Conservation (phyloP, 1,140 invertebrate genomes). For the Batillaria attramentaria region DNA sequence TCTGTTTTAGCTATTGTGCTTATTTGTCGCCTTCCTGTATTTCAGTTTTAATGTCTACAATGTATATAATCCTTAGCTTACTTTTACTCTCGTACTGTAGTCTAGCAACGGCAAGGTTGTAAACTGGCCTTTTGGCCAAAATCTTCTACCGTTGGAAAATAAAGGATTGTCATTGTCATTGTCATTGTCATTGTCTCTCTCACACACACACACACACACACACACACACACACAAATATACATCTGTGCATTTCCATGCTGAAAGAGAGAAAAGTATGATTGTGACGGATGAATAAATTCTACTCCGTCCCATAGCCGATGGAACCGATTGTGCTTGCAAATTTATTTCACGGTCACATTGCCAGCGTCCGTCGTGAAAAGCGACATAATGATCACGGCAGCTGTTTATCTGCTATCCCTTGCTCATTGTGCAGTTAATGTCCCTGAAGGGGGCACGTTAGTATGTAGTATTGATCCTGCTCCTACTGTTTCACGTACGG, state of each 20-base stretch:
- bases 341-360: background rate
- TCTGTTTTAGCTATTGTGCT: no score
- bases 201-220: conserved; percentile 14
- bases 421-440: background rate
- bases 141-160: no score
- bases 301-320: background rate
- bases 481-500: no score
- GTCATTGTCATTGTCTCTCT: no score
- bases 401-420: background rate
- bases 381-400: background rate
- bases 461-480: background rate
- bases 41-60: no score
- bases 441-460: background rate
- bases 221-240: background rate
- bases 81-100: no score
- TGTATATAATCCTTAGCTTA: no score
- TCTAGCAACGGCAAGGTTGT: no score
- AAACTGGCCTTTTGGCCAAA: no score
- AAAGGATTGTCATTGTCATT: no score
- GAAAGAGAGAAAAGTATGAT: background rate
- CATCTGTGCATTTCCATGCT: background rate
- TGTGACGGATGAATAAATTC: background rate
- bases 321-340: background rate
- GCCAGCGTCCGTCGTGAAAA: background rate
- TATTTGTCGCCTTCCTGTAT: no score